phyloP scores from a whole-genome alignment of 2,113 vertebrate genomes.

The Antechinus flavipes region DNA sequence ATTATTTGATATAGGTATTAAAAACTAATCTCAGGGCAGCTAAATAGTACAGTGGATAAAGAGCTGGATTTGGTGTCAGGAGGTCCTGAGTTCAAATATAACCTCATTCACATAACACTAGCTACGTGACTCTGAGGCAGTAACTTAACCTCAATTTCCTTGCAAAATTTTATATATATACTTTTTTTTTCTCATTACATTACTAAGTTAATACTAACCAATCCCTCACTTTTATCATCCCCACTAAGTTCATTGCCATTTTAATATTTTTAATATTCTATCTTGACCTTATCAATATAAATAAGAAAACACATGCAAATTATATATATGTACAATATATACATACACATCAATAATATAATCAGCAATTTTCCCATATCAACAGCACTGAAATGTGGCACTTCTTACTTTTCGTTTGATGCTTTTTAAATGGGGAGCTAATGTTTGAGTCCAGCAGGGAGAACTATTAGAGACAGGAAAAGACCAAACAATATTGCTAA shows the following conservation, averaged over 20 bases:
- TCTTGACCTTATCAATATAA: neutral
- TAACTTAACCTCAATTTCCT: too few relatives aligned
- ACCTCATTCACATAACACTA: too few relatives aligned
- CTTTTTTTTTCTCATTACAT: neutral
- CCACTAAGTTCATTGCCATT: slow-evolving; percentile 14
- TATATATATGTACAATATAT: neutral
- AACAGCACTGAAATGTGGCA: slow-evolving; percentile 5
- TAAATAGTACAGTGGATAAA: too few relatives aligned
- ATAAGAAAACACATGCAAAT: neutral
- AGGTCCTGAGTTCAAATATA: too few relatives aligned
- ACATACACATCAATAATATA: neutral
- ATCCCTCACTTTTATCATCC: neutral
- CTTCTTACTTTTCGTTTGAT: slow-evolving; percentile 7
- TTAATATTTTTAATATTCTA: neutral
- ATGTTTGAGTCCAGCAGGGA: neutral
- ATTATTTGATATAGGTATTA: neutral
- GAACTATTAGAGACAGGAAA: neutral
- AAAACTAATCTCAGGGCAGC: neutral
- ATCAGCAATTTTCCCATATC: slow-evolving; percentile 32
- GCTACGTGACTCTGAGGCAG: too few relatives aligned
- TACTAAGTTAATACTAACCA: neutral
- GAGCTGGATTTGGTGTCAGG: too few relatives aligned
- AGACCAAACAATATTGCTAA: neutral
- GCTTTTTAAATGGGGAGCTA: slow-evolving; percentile 35
- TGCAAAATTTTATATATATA: too few relatives aligned